These are phyloP conservation scores for Helogale parvula DNA, from an alignment of 2,113 vertebrate genomes.

Conservation along the genomic window DNA sequence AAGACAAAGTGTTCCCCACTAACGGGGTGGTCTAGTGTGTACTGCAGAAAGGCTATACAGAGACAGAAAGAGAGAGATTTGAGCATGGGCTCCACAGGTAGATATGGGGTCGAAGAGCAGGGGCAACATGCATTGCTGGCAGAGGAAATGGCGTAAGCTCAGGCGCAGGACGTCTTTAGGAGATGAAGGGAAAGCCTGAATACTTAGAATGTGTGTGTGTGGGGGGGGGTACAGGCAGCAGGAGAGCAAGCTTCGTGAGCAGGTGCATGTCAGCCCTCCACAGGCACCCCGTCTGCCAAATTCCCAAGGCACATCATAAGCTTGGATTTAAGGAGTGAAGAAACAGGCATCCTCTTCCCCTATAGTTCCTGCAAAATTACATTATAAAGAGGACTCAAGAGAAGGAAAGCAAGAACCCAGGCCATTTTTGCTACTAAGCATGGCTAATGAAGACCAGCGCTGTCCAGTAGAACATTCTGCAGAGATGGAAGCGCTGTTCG, in stretches of 20 bases:
- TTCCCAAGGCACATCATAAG: background rate
- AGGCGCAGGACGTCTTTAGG: background rate
- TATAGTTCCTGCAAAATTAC: background rate
- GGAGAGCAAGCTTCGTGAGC: rapidly evolving
- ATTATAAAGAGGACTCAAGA: background rate
- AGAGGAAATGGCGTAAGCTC: background rate
- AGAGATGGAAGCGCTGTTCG: no score
- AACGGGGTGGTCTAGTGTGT: background rate
- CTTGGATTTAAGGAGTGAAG: background rate
- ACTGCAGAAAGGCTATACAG: background rate
- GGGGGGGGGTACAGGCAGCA: background rate
- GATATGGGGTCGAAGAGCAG: rapidly evolving
- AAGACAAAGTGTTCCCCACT: background rate
- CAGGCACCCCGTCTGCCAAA: no score
- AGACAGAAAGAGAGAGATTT: background rate
- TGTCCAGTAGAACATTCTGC: background rate
- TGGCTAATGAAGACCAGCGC: background rate
- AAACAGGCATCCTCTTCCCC: background rate
- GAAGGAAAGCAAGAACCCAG: background rate
- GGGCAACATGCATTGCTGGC: background rate
- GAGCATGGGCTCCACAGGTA: background rate
- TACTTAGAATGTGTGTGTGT: background rate
- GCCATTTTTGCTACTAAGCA: background rate
- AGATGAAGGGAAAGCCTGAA: background rate
- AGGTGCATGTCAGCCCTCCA: rapidly evolving